Base-by-base conservation (phyloP, 2,888 invertebrate species). In the Diaperis boleti region DNA sequence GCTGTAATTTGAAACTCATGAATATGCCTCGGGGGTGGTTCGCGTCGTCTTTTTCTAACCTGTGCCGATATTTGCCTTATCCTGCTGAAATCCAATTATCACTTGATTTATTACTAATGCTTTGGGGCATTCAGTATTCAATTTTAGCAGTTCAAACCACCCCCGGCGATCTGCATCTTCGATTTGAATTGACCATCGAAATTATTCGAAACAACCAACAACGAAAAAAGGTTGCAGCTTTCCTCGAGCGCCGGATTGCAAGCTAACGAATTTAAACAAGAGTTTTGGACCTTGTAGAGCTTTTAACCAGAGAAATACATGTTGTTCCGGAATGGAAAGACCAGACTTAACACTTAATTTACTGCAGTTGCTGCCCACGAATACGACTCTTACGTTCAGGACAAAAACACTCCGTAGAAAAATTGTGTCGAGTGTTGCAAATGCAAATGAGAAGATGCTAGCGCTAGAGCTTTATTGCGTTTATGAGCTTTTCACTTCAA, bases 71-170 rank as follows among this genome's bases (percentile, higher is more conserved):
- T 45, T 61, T 41, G 44, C 39, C 55, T 45, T 64, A 61, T 63
- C 60, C 35, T 31, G 18, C 42, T 45, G 52, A 63, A 66, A 66
- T 66, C 64, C 63, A 66, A 66, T 66, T 66, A 66, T 66, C 59
- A 61, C 56, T 66, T 66, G 66, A 64, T 66, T 66, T 66, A 66
- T 66, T 66, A 64, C 66, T 64, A 66, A 66, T 66, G 59, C 55
- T 52, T 57, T 63, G 39, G 39, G 37, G 55, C 61, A 55, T 45
- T 61, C 47, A 54, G 54, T 47, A 61, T 61, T 61, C 61, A 52
- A 52, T 52, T 52, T 52, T 39, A 47, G 26, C 37, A 29, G 35
- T 31, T 18, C n/a, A n/a, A n/a, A n/a, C 31, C 59, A 31, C 59
- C 26, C 18, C 31, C 37, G 11, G 11, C 44, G 44, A 44, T 11